Base-by-base conservation (phyloP, 2,113 vertebrate species). In the Crypturellus undulatus region DNA sequence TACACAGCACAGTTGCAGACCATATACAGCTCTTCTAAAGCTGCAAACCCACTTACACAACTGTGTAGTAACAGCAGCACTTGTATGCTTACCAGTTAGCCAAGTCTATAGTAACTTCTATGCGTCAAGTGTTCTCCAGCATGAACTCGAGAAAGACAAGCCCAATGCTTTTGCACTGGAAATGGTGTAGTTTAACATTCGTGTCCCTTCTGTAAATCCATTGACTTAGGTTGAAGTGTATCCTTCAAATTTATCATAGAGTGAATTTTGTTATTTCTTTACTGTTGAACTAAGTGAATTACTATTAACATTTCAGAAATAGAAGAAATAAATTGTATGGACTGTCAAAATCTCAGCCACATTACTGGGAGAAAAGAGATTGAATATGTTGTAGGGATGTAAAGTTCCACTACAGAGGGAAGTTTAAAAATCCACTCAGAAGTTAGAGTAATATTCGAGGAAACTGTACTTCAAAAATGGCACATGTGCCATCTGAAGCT, bases 391-490 rank as follows among this genome's bases (percentile, higher is more conserved):
- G 40, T 16, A 26, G 15, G 54, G 54, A 56, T 34, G 21, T 4
- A 42, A 56, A 72, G 76, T 67, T 34, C 17, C n/a, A 82, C 18
- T 59, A 59, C 77, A 34, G 63, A 85, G 24, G 36, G 14, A 94
- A 90, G 58, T 82, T 95, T 56, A 49, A 38, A 88, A 83, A 78
- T 5, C 25, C 9, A 3, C 36, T 92, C 32, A 1, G 24, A 88
- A 91, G 84, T 83, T 91, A 56, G 70, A 88, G n/a, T 12, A 47
- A 25, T 47, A 81, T 94, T 95, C 56, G 67, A 85, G 82, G 47
- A 96, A 67, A 62, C 56, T 88, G 58, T 78, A 87, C 92, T 96
- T 49, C 51, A 13, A 6, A 96, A 95, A 58, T 56, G 93, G 84
- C 95, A 96, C 78, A 9, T 56, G 79, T 65, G 10, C 89, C 15